Evolutionary conservation across 2,113 vertebrate species (phyloP).

Genomic region (Podilymbus podiceps): DNA sequence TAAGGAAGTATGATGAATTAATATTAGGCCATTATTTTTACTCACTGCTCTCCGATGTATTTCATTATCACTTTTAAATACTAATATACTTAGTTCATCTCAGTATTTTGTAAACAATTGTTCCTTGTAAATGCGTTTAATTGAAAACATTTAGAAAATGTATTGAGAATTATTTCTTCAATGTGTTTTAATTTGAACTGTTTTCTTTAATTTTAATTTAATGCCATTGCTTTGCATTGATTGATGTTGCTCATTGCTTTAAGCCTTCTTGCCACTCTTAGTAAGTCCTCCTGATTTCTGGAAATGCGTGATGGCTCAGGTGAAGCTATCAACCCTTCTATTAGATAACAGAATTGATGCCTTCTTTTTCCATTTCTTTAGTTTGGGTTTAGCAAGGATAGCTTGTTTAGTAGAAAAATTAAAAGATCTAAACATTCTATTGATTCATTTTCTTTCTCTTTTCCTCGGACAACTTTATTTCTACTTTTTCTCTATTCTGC

Average conservation of each 20-base stretch:
- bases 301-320: not conserved
- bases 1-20: not conserved
- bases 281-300: not conserved
- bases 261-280: not conserved
- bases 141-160: not conserved
- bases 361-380: rapidly evolving
- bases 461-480: not conserved
- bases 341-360: not conserved
- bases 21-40: not conserved
- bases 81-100: not conserved
- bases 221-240: not conserved
- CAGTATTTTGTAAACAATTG: not conserved
- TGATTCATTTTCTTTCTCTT: not conserved
- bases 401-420: not conserved
- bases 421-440: not conserved
- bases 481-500: not conserved
- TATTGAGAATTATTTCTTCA: not conserved
- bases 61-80: not conserved
- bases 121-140: not conserved
- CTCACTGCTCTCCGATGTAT: not conserved
- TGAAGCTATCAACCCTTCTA: not conserved
- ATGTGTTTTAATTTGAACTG: not conserved
- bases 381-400: not conserved
- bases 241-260: not conserved
- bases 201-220: not conserved